Evolutionary conservation across 2,113 vertebrate genomes (phyloP), one percentile per base, ranked within the genome.

Genomic region (Spea bombifrons): DNA sequence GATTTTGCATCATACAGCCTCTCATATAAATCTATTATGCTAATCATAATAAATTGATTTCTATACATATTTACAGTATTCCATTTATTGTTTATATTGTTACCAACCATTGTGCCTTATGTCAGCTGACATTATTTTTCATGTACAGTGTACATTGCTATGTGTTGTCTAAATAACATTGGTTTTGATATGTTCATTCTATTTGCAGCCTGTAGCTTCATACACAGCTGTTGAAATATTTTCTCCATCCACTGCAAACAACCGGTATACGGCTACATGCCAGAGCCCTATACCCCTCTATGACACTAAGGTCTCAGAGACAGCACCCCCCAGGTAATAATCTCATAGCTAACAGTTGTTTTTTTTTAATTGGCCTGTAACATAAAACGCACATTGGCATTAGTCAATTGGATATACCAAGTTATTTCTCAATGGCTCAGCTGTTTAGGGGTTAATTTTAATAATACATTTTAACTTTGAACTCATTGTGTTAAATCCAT

Each of bases 141-240:
- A n/a, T 67, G 44, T 67, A 5, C 44, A 12, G 66, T 47, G n/a
- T 10, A 47, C 47, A 15, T 30, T 30, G 30, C 30, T 30, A 30
- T 30, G 30, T 30, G 30, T 5, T 67, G 44, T 46, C 45, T 64
- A 6, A 30, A 8, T 64, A 30, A 5, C 5, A 30, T 17, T 67
- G 13, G 52, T 44, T 53, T 4, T 7, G 10, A 43, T 6, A 48
- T 70, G 30, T 48, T 74, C 2, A 3, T 5, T 77, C 5, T 64
- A 7, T 64, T 9, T 65, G n/a, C n/a, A 79, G 76, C 76, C 70
- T 30, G 70, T 79, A 12, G 76, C 61, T 47, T 73, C 17, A 16
- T 47, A 66, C 44, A 66, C 45, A 70, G 9, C 67, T 17, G 4
- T 7, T 16, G n/a, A 64, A 4, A 4, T 30, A 64, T 9, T 16